phyloP scores from a whole-genome alignment of 2,797 vertebrate species.

The Lithobates pipiens region DNA sequence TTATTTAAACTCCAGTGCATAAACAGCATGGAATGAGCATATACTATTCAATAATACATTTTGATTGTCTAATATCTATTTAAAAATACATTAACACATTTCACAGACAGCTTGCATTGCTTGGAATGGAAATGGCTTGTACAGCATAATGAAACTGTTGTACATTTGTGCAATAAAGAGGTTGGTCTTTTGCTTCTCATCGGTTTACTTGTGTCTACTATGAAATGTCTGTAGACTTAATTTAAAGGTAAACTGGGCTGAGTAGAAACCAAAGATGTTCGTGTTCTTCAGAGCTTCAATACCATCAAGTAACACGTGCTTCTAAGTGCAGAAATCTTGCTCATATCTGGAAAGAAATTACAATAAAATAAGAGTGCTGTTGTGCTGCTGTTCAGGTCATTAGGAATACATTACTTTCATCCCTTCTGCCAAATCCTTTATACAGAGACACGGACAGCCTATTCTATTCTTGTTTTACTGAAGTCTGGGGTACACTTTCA shows the following conservation, averaged over 20 bases:
- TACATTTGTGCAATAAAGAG: neutral
- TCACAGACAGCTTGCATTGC: neutral
- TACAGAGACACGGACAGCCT: too few species aligned
- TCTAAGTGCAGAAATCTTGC: slow-evolving; percentile 19
- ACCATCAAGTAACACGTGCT: neutral
- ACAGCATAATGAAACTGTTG: neutral
- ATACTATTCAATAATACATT: slow-evolving; percentile 26
- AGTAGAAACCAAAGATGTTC: neutral
- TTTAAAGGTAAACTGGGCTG: neutral
- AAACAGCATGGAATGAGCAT: neutral
- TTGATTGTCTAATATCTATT: slow-evolving; percentile 25
- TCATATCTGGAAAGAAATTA: slow-evolving; percentile 31
- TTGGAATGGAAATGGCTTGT: slow-evolving; percentile 2
- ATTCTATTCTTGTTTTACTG: too few species aligned
- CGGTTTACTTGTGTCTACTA: neutral
- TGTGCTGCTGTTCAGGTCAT: too few species aligned
- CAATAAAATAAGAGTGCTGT: neutral
- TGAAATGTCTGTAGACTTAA: neutral
- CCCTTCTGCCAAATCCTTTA: too few species aligned
- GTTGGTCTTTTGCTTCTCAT: neutral
- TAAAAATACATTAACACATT: slow-evolving; percentile 43
- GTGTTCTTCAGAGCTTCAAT: neutral
- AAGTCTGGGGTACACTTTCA: too few species aligned
- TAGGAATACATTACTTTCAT: too few species aligned
- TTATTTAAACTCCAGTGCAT: neutral